Conservation (phyloP, 1,140 invertebrate species). For the Conus ventricosus region DNA sequence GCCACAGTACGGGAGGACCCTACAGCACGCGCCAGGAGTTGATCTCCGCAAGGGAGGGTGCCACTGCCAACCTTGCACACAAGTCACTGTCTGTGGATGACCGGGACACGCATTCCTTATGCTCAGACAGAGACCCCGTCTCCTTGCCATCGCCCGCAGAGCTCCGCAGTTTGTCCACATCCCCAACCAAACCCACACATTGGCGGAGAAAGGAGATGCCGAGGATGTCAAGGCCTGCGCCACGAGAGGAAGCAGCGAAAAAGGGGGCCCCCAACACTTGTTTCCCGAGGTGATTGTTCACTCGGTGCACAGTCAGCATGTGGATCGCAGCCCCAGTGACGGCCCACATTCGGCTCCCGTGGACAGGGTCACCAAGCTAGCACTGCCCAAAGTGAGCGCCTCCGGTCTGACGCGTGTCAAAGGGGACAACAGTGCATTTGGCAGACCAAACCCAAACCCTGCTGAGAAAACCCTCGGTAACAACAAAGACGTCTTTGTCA, state of each 20-base stretch:
- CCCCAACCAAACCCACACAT: not conserved
- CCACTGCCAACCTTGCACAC: not conserved
- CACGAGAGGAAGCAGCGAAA: not conserved
- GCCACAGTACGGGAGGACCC: conserved; percentile 11
- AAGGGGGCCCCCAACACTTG: conserved; percentile 8
- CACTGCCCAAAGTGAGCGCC: not conserved
- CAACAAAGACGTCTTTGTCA: not conserved
- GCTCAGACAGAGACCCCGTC: not conserved
- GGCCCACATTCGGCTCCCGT: not conserved
- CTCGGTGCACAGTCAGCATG: not conserved
- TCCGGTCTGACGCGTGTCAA: not conserved
- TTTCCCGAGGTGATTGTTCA: conserved; percentile 33
- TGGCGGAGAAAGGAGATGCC: too few relatives aligned
- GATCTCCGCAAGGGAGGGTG: too few relatives aligned
- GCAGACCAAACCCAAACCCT: not conserved
- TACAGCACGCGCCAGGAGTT: not conserved
- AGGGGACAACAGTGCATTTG: not conserved
- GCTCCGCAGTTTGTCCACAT: not conserved
- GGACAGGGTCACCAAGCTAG: not conserved
- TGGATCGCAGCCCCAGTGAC: conserved; percentile 1
- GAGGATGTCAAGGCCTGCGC: too few relatives aligned
- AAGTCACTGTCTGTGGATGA: conserved; percentile 28
- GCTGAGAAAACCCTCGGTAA: too few relatives aligned
- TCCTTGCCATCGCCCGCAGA: not conserved
- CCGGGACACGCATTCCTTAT: not conserved